Conservation (phyloP, 2,113 vertebrate genomes). For the Hippopotamus amphibius region DNA sequence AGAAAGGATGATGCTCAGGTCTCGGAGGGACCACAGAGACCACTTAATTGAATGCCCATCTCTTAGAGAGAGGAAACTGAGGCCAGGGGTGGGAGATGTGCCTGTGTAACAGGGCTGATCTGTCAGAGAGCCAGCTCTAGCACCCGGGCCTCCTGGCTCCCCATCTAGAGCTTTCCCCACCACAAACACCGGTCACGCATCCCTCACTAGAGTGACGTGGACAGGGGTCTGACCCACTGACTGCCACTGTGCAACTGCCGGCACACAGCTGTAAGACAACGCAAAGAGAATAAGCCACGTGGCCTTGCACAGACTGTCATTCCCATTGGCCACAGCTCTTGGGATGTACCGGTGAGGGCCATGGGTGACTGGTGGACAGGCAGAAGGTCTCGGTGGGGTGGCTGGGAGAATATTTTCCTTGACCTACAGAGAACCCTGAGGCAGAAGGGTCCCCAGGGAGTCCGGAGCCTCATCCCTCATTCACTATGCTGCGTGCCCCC, state of each 20-base stretch:
- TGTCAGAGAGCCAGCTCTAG: neutral
- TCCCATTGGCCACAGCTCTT: neutral
- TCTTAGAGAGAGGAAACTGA: neutral
- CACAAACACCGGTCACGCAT: neutral
- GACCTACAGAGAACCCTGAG: neutral
- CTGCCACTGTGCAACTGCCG: accelerated
- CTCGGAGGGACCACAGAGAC: neutral
- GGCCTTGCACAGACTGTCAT: accelerated
- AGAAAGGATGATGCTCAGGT: neutral
- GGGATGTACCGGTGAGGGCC: neutral
- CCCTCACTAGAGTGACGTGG: neutral
- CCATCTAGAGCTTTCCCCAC: neutral
- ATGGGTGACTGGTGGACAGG: accelerated
- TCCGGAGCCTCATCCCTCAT: neutral
- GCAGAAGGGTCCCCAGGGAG: neutral
- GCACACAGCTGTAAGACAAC: neutral
- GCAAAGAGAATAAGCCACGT: neutral
- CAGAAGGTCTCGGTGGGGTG: neutral
- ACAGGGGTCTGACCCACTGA: neutral
- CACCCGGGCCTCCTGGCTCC: neutral
- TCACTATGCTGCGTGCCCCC: accelerated
- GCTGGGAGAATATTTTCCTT: neutral
- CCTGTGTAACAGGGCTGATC: neutral
- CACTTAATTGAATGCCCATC: neutral
- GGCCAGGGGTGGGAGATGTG: accelerated